Percentiles rank a stretch among this genome's conserved stretches.
Conservation (phyloP, 2,113 vertebrate genomes). For the Rostratula benghalensis region DNA sequence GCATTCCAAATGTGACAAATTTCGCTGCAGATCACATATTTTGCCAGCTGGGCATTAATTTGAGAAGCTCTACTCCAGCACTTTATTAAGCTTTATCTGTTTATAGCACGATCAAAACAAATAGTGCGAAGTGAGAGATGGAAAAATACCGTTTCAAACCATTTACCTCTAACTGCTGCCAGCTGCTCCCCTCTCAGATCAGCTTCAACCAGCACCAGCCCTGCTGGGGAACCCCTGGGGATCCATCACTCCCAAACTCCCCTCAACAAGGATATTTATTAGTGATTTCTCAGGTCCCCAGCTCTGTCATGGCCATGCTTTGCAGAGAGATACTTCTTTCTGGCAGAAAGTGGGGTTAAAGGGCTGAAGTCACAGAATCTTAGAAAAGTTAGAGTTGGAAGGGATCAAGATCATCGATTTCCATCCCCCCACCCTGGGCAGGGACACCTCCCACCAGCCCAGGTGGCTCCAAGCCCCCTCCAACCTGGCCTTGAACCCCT, state of each 20-base stretch:
- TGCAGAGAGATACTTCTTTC: background rate
- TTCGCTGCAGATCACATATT: background rate
- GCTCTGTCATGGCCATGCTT: background rate
- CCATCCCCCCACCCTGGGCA: too few species aligned
- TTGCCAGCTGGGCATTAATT: background rate
- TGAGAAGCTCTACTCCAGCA: background rate
- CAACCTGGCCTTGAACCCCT: too few species aligned
- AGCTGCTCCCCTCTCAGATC: background rate
- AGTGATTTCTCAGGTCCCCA: background rate
- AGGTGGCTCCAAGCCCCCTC: too few species aligned
- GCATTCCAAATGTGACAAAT: background rate
- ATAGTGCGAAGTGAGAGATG: background rate
- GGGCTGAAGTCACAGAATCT: background rate
- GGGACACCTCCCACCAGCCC: too few species aligned
- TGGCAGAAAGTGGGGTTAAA: background rate
- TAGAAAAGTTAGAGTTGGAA: too few species aligned
- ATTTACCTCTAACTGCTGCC: background rate
- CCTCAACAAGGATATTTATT: background rate
- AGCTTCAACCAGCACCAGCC: background rate
- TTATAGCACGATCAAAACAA: background rate
- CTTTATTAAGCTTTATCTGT: background rate
- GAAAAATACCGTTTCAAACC: background rate
- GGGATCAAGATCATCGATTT: too few species aligned
- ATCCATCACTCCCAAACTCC: background rate
- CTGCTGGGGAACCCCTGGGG: background rate